These are phyloP conservation scores for Dendrocincla fuliginosa DNA, from an alignment of 2,797 vertebrate species.

Conservation along the genomic window DNA sequence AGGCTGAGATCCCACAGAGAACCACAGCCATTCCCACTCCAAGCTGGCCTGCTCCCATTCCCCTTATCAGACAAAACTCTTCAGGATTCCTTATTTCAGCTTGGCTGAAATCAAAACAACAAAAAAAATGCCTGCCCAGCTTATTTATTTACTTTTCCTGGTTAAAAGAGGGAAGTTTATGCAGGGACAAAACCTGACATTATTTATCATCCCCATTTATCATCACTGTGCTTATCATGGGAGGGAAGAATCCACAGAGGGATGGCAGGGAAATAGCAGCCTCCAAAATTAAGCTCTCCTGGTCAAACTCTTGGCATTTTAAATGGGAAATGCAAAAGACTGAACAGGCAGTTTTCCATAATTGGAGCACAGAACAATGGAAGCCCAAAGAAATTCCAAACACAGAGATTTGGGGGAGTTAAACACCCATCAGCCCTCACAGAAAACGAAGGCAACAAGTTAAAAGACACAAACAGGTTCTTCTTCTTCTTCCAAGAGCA, in stretches of 20 bases:
- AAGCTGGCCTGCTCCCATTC: not conserved
- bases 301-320: not conserved
- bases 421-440: not conserved
- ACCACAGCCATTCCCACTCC: not conserved
- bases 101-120: not conserved
- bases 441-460: not conserved
- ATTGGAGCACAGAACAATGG: not conserved
- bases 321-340: not conserved
- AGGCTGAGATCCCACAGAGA: not conserved
- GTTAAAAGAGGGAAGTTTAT: not conserved
- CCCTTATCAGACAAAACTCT: not conserved
- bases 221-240: not conserved
- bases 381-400: not conserved
- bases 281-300: not conserved
- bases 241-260: not conserved
- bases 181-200: not conserved
- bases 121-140: not conserved
- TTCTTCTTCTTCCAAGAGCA: not conserved
- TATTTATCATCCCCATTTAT: not conserved
- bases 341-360: not conserved
- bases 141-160: not conserved
- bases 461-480: slow-evolving; percentile 14
- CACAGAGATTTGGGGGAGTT: rapidly evolving
- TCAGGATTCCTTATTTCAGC: not conserved
- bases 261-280: not conserved